These are phyloP conservation scores for Salvator merianae DNA, from an alignment of 2,113 vertebrate genomes.

Conservation along the genomic window DNA sequence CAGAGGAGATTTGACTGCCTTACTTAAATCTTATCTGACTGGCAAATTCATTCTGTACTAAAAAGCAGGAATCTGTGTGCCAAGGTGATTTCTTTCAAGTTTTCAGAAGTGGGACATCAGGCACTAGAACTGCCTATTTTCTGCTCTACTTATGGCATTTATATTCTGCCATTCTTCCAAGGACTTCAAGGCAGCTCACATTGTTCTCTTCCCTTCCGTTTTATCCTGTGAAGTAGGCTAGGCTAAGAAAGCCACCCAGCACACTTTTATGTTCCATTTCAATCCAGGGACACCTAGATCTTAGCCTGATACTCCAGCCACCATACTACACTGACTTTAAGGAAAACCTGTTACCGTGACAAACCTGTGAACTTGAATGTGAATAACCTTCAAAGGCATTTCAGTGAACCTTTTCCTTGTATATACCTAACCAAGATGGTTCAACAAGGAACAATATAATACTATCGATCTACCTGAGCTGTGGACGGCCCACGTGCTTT, in stretches of 20 bases:
- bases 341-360: not conserved
- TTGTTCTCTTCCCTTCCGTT: too few species aligned
- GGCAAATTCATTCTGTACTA: conserved; percentile 39
- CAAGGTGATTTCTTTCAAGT: conserved; percentile 16
- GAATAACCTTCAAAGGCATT: not conserved
- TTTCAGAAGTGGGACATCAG: not conserved
- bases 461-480: not conserved
- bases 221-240: too few species aligned
- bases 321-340: too few species aligned
- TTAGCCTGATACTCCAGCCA: too few species aligned
- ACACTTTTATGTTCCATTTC: too few species aligned
- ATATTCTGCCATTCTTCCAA: too few species aligned
- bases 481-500: too few species aligned
- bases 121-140: not conserved
- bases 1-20: conserved; percentile 7
- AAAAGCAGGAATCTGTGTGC: conserved; percentile 20
- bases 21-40: conserved; percentile 45
- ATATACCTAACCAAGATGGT: not conserved
- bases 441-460: not conserved
- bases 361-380: not conserved
- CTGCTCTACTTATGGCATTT: not conserved
- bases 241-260: too few species aligned
- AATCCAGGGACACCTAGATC: too few species aligned
- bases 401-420: not conserved
- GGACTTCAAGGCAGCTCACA: too few species aligned